A percentile compares a stretch with the other conserved stretches of the same genome.
These are phyloP conservation scores for Drosophila leonis DNA, from an alignment of 2,888 invertebrate species.

Conservation along the genomic window DNA sequence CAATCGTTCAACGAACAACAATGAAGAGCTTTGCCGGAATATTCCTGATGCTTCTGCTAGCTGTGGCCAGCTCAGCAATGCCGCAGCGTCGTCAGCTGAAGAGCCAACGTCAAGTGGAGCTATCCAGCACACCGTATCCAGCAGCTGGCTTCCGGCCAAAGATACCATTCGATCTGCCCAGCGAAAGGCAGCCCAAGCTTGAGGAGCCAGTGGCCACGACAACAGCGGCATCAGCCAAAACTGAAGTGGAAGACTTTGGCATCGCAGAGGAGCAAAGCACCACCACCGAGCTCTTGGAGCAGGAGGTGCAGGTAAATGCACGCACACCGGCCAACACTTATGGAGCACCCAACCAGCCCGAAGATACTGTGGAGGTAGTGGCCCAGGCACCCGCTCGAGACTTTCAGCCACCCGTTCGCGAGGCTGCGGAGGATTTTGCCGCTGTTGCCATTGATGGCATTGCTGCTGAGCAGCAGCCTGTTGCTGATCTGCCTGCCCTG, in stretches of 20 bases:
- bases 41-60: constrained; percentile 54
- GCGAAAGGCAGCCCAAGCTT: constrained; percentile 59
- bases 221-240: constrained; percentile 40
- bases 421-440: constrained; percentile 75
- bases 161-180: constrained; percentile 78
- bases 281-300: constrained; percentile 43
- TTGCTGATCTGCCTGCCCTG: constrained; percentile 82
- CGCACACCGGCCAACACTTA: constrained; percentile 78
- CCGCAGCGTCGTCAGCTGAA: constrained; percentile 58
- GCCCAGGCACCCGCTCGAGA: constrained; percentile 71
- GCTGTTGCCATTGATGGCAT: constrained; percentile 50
- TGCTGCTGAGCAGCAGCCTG: constrained; percentile 69
- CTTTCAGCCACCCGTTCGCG: constrained; percentile 81
- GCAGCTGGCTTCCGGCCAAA: constrained; percentile 81
- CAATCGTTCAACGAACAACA: constrained; percentile 56
- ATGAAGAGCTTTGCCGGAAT: constrained; percentile 56
- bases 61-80: constrained; percentile 45
- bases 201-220: constrained; percentile 55
- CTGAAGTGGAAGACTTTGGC: constrained; percentile 48
- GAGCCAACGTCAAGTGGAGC: constrained; percentile 67
- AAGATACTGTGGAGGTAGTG: constrained; percentile 66
- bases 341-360: constrained; percentile 64
- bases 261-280: constrained; percentile 40
- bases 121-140: constrained; percentile 80
- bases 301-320: constrained; percentile 41